Base-by-base conservation (phyloP, 2,888 invertebrate species). In the Xylophagus ater region DNA sequence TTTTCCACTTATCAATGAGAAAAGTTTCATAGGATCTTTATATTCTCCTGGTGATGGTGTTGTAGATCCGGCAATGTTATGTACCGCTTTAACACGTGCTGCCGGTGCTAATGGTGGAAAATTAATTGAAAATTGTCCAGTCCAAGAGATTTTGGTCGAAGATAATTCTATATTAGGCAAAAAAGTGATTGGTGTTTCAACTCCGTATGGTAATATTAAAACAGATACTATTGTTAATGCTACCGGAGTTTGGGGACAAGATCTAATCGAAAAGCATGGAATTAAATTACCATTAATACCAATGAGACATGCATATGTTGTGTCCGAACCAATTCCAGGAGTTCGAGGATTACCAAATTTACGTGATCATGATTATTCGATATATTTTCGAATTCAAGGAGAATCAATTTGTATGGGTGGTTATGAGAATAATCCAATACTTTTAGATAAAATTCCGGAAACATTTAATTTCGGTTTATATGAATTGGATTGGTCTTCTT, bases 291-390 rank as follows among this genome's bases (percentile, higher is more conserved):
- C 92, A 0, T 51, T 90, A 21, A 66, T 82, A 9, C 79, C 88
- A 0, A 84, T 90, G 74, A 86, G 86, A 54, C 92, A 93, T 57
- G 80, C 90, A 0, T 93, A 90, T 54, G 78, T 92, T 4, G 76
- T 90, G 0, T 81, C 83, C 2, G 86, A 89, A 44, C 69, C 74
- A 1, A 80, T 90, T 10, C 74, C 81, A 0, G 84, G 81, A 47
- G 72, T 83, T 0, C 69, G 78, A 40, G 76, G 78, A 31, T 62
- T 80, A 42, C 90, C 92, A 1, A 90, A 90, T 57, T 70, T 90
- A 10, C 68, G 90, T 26, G 90, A 90, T 61, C 88, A 89, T 52
- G 92, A 93, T 56, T 75, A 75, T 6, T 79, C 76, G 13, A 68
- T 88, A 15, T 92, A 90, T 56, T 76, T 90, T 48, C 76, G 85